Evolutionary conservation across 2,797 vertebrate species (phyloP).

Genomic region (Rallus crepitans): DNA sequence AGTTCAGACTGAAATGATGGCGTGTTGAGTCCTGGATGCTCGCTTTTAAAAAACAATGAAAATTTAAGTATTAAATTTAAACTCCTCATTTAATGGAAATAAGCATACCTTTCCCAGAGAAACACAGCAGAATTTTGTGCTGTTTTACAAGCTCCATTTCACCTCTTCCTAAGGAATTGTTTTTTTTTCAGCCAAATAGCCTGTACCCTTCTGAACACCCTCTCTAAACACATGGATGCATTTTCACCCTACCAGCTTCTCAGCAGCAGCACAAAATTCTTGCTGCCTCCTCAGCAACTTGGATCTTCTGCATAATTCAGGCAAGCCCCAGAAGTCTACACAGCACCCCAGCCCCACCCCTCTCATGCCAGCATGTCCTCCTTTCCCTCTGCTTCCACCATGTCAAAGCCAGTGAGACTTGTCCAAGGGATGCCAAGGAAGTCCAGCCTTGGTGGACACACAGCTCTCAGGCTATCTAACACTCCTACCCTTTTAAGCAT

Average conservation of each 20-base stretch:
- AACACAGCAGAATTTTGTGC: not conserved
- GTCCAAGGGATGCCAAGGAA: not conserved
- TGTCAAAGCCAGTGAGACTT: not conserved
- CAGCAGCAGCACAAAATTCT: not conserved
- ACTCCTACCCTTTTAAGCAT: not conserved
- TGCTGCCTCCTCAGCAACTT: not conserved
- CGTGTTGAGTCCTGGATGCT: not conserved
- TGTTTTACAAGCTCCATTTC: not conserved
- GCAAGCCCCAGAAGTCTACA: not conserved
- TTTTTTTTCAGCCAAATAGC: not conserved
- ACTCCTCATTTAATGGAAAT: not conserved
- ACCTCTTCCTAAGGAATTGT: not conserved
- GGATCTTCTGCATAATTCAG: not conserved
- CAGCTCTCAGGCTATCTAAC: not conserved
- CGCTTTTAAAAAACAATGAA: not conserved
- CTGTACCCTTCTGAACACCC: not conserved
- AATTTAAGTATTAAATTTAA: not conserved
- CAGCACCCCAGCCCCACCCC: accelerated
- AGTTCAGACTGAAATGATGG: not conserved
- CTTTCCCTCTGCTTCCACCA: not conserved
- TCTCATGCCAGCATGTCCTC: not conserved
- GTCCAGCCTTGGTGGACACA: not conserved
- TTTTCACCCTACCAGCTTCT: not conserved
- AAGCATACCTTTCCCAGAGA: not conserved
- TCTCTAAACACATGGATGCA: not conserved